These are phyloP conservation scores for Cryptocephalus moraei DNA, from an alignment of 2,888 invertebrate species.

Conservation along the genomic window DNA sequence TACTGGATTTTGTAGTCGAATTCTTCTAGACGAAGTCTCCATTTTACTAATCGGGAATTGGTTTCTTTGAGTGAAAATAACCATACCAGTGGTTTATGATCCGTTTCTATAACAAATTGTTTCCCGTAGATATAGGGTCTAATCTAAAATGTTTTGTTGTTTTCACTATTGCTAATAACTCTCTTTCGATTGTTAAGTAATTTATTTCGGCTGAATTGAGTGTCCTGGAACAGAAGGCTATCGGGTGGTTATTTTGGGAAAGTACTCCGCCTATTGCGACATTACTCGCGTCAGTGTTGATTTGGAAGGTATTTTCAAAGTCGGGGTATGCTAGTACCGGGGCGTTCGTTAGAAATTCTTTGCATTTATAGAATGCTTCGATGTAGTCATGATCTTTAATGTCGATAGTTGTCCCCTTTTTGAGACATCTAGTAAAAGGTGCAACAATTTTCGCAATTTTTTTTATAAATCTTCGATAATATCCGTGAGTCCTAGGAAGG, in stretches of 20 bases:
- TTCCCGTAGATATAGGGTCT: too few relatives aligned
- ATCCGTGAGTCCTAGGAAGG: too few relatives aligned
- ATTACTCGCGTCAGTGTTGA: slow-evolving; percentile 17
- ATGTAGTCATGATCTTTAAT: not conserved
- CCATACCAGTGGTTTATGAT: too few relatives aligned
- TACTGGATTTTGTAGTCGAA: too few relatives aligned
- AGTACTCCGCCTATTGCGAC: slow-evolving; percentile 23
- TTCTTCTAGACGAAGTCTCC: too few relatives aligned
- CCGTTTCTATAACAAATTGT: too few relatives aligned
- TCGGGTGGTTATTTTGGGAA: not conserved
- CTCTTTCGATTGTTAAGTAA: slow-evolving; percentile 19
- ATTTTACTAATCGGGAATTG: too few relatives aligned
- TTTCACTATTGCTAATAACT: slow-evolving; percentile 22
- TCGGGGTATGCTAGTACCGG: slow-evolving; percentile 2
- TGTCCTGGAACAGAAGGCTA: slow-evolving; percentile 20
- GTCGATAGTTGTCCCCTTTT: slow-evolving; percentile 11
- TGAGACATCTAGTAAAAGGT: slow-evolving; percentile 22
- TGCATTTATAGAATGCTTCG: not conserved
- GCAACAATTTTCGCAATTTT: slow-evolving; percentile 24
- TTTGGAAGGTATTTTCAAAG: slow-evolving; percentile 14
- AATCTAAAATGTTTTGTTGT: not conserved
- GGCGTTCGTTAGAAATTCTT: too few relatives aligned
- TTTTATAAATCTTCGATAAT: slow-evolving; percentile 25
- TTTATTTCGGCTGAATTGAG: slow-evolving; percentile 19
- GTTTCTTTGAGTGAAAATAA: too few relatives aligned